Base-by-base conservation (phyloP, 2,888 invertebrate species). In the Nomada ferruginata region DNA sequence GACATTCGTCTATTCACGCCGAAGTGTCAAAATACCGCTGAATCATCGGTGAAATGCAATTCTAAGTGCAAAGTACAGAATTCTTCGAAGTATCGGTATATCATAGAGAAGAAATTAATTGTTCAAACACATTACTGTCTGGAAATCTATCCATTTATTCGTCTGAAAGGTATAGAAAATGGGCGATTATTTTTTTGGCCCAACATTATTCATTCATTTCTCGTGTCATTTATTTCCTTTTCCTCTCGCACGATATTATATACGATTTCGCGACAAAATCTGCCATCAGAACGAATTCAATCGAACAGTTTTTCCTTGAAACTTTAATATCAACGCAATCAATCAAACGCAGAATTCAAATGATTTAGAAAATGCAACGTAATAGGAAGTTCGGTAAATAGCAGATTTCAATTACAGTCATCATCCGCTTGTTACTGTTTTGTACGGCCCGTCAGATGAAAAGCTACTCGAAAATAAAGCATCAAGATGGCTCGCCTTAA, bases 381-480 rank as follows among this genome's bases (percentile, higher is more conserved):
- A 52, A 61, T 61, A 29, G 59, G 20, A 52, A 18, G 5, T 18
- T 50, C 29, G 15, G 42, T 20, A 50, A 61, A 71, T 52, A 29
- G 70, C 36, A 29, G 29, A 60, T 71, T 71, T 71, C 70, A 71
- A 71, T 71, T 50, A 52, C 7, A 60, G 23, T 23, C 50, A 44
- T 60, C 70, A 59, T 36, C 29, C 36, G 60, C 60, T 60, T 36
- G 60, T 52, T 60, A 60, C 20, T 20, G 47, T 71, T 60, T 52
- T 36, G n/a, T 36, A 18, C 18, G 5, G 42, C 5, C 18, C 15
- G 23, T 29, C 18, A 29, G 47, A 52, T 23, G 60, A 3, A 60
- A 59, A 61, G 47, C 70, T 50, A 2, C 20, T 20, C 50, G 50
- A 36, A 59, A 73, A 59, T 50, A 57, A 65, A 65, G 15, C 20